Evolutionary conservation across 2,113 vertebrate species (phyloP).

Genomic region (Phainopepla nitens): DNA sequence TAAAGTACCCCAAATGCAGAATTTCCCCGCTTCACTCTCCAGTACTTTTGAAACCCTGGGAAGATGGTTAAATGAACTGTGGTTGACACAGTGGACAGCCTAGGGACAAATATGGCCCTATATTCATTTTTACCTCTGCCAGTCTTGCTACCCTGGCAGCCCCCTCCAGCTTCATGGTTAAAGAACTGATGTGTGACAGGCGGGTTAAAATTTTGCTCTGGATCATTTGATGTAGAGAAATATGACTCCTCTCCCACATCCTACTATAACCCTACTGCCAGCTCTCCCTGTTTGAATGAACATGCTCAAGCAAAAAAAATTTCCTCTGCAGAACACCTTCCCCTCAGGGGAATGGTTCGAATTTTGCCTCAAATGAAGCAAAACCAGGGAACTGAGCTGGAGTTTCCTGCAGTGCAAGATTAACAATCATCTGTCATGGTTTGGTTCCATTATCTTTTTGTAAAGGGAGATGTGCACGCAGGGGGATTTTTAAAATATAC

Average conservation of each 20-base stretch:
- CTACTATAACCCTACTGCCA: background rate
- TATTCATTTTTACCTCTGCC: background rate
- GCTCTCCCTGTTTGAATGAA: constrained; percentile 11
- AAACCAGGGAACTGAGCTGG: background rate
- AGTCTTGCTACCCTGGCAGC: background rate
- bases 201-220: background rate
- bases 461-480: background rate
- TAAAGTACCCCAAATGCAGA: background rate
- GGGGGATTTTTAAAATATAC: background rate
- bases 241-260: background rate
- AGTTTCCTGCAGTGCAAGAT: constrained; percentile 25
- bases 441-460: constrained; percentile 15
- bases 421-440: constrained; percentile 30
- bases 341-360: background rate
- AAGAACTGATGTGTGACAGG: background rate
- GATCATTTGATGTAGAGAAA: background rate
- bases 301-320: background rate
- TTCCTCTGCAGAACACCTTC: background rate
- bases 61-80: background rate
- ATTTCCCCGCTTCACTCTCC: background rate
- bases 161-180: background rate
- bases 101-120: background rate
- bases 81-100: background rate
- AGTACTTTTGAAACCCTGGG: background rate
- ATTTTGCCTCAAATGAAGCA: constrained; percentile 36